Percentiles rank a stretch among this genome's conserved stretches.
phyloP scores from a whole-genome alignment of 2,888 invertebrate species.

The Strigamia crassipes region DNA sequence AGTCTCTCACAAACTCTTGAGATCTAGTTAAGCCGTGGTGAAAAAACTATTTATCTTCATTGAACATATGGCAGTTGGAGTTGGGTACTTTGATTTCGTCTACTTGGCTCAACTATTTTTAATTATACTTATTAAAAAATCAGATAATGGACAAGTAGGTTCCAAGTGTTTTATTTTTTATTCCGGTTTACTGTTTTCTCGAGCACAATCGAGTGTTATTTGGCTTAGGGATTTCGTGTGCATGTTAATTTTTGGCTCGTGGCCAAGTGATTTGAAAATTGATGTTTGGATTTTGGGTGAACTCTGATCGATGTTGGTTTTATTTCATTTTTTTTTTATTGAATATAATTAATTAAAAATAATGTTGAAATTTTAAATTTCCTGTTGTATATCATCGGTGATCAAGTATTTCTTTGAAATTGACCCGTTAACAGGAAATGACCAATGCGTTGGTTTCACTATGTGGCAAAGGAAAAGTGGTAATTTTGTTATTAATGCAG shows the following conservation, averaged over 20 bases:
- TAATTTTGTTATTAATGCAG: too few species aligned
- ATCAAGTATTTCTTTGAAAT: background rate
- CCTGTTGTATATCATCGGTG: background rate
- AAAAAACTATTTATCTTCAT: background rate
- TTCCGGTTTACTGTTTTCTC: background rate
- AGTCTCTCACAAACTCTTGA: background rate
- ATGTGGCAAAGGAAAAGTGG: too few species aligned
- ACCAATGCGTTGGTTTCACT: background rate
- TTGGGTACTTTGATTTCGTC: background rate
- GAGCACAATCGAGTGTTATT: background rate
- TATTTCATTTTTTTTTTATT: too few species aligned
- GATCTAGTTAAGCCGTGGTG: background rate
- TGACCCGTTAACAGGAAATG: background rate
- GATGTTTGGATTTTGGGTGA: background rate
- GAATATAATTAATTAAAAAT: too few species aligned
- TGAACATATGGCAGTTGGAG: constrained; percentile 1
- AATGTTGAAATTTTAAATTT: too few species aligned
- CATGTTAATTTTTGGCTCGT: background rate
- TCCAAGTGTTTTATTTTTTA: background rate
- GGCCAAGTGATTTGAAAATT: background rate
- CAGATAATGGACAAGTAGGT: background rate
- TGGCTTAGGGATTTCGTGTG: background rate
- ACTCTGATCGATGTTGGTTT: background rate
- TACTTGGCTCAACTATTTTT: background rate
- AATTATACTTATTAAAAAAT: background rate